These are phyloP conservation scores for Zaprionus lineosus DNA, from an alignment of 2,888 invertebrate species.

Conservation along the genomic window DNA sequence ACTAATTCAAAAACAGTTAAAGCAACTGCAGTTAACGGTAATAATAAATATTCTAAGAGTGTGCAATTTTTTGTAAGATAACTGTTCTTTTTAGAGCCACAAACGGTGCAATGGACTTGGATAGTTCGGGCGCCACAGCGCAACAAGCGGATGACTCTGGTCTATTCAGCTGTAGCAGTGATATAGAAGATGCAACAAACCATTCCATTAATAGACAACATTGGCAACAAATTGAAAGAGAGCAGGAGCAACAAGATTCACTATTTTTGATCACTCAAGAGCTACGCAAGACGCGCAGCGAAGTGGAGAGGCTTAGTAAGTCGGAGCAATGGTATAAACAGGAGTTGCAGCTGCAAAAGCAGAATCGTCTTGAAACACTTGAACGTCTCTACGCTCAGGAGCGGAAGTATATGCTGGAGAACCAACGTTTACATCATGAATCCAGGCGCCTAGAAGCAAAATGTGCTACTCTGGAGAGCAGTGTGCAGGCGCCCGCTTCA, in stretches of 20 bases:
- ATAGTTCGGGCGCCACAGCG: constrained; percentile 28
- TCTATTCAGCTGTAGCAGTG: constrained; percentile 66
- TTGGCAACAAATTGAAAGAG: neutral
- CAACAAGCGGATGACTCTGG: constrained; percentile 66
- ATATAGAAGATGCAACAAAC: constrained; percentile 32
- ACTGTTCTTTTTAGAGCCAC: constrained; percentile 15
- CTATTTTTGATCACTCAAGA: constrained; percentile 72
- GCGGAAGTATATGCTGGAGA: constrained; percentile 80
- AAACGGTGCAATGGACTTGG: constrained; percentile 46
- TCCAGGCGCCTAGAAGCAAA: constrained; percentile 69
- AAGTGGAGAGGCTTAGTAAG: constrained; percentile 78
- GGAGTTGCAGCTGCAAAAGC: constrained; percentile 78
- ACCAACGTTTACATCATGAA: constrained; percentile 79
- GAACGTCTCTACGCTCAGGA: constrained; percentile 81
- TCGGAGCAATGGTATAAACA: constrained; percentile 82
- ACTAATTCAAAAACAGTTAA: constrained; percentile 4
- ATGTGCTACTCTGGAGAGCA: constrained; percentile 70
- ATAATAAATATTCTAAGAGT: constrained; percentile 7
- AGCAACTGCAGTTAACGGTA: neutral
- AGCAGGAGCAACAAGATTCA: constrained; percentile 46
- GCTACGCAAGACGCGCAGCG: constrained; percentile 75
- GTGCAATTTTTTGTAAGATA: too few species aligned
- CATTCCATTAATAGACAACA: constrained; percentile 9
- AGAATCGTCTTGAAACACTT: constrained; percentile 75
- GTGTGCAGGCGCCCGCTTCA: constrained; percentile 32